These are phyloP conservation scores for Cepaea hortensis DNA, from an alignment of 2,888 invertebrate species.

Conservation along the genomic window DNA sequence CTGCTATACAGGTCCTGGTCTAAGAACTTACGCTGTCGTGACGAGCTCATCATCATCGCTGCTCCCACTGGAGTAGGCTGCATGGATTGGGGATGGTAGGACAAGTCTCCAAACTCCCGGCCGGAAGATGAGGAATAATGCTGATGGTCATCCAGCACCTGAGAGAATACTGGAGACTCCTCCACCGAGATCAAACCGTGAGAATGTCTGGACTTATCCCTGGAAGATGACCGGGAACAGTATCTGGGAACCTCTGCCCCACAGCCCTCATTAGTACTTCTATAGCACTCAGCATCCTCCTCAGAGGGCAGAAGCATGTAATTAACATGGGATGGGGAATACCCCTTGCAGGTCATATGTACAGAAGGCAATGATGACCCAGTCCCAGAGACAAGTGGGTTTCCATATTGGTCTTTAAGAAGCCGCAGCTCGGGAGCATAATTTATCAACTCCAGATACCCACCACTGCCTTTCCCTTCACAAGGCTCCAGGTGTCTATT, in stretches of 20 bases:
- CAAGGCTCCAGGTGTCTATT: slow-evolving; percentile 56
- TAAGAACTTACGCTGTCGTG: slow-evolving; percentile 47
- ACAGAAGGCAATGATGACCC: slow-evolving; percentile 40
- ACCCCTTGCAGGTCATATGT: slow-evolving; percentile 43
- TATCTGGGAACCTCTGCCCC: slow-evolving; percentile 24
- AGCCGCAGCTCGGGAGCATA: slow-evolving; percentile 53
- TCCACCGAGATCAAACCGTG: slow-evolving; percentile 45
- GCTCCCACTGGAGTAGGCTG: neutral
- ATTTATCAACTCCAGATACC: slow-evolving; percentile 54
- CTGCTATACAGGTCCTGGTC: slow-evolving; percentile 54
- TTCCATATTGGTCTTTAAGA: slow-evolving; percentile 38
- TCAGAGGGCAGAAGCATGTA: slow-evolving; percentile 42
- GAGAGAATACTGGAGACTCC: slow-evolving; percentile 45
- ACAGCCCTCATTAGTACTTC: slow-evolving; percentile 12
- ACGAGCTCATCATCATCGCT: slow-evolving; percentile 5
- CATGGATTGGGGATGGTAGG: slow-evolving; percentile 12
- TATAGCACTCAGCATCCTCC: slow-evolving; percentile 21
- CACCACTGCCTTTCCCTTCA: slow-evolving; percentile 42
- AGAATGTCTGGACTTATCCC: slow-evolving; percentile 29
- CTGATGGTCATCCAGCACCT: slow-evolving; percentile 29
- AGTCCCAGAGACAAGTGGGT: slow-evolving; percentile 27
- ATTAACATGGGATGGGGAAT: slow-evolving; percentile 36
- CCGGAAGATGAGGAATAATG: slow-evolving; percentile 33
- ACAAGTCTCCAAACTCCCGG: slow-evolving; percentile 7
- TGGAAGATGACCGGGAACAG: slow-evolving; percentile 1